Evolutionary conservation across 2,113 vertebrate genomes (phyloP), one percentile per base, ranked within the genome.

Genomic region (Amblyornis subalaris): DNA sequence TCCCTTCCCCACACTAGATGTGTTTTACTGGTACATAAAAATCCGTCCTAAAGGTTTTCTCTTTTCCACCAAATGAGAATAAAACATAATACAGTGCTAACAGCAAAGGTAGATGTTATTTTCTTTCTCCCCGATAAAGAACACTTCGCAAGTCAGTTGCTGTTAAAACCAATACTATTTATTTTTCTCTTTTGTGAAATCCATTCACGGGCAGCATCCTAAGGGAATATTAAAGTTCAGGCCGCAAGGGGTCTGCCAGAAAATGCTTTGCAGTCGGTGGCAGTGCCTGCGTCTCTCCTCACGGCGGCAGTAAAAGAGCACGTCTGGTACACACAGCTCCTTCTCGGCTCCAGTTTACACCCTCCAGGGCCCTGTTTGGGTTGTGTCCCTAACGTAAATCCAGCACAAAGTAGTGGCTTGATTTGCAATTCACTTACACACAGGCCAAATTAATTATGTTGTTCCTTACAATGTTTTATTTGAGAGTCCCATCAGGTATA

Each of bases 271-370:
- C 23, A 15, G 47, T 4, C 20, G 11, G 45, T 22, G 91, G 33
- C 94, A 93, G 40, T 96, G 82, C 9, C 2, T 4, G 3, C 53
- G 54, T 38, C 48, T 90, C 40, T 90, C 96, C 96, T 97, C 95
- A 25, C 1, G 95, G 96, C 95, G 96, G 96, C 96, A 95, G 88
- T 35, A 80, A n/a, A 91, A 90, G 87, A 76, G 62, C 91, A 14
- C 2, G 15, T 58, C 69, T 87, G 48, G 51, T 18, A 31, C 53
- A 0, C 15, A 0, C 51, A 5, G 72, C 84, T 58, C 24, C 4
- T 14, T 7, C 64, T 8, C 5, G 0, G 7, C 66, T 51, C 6
- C 8, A 13, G 24, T 51, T 45, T 11, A 1, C 51, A 6, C 61
- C 60, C 60, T 38, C 19, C 42, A 0, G 20, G 3, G 54, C 25